These are phyloP conservation scores for Diachrysia chrysitis DNA, from an alignment of 2,888 invertebrate genomes.

Conservation along the genomic window DNA sequence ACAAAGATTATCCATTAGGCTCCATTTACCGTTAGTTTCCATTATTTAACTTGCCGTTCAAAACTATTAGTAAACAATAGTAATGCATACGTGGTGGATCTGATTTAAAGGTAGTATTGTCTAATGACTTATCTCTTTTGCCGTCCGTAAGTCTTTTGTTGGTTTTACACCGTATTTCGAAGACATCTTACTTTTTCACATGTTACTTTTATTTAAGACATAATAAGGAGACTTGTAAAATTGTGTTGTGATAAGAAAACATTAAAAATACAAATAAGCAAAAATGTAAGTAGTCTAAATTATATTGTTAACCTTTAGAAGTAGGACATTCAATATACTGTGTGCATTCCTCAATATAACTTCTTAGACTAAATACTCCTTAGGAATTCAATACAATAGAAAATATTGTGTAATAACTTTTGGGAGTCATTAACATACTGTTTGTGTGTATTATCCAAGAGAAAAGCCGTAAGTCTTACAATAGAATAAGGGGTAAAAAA, in stretches of 20 bases:
- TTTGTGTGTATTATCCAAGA: too few relatives aligned
- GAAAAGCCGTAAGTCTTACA: too few relatives aligned
- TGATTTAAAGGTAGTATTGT: too few relatives aligned
- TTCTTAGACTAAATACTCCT: neutral
- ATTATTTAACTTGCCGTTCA: neutral
- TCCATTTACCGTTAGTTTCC: neutral
- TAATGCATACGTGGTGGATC: too few relatives aligned
- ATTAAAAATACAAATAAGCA: conserved; percentile 28
- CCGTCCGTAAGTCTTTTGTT: neutral
- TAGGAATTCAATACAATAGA: too few relatives aligned
- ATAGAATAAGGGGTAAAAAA: too few relatives aligned
- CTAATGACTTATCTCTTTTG: neutral
- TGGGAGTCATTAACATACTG: too few relatives aligned
- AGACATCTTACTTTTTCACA: conserved; percentile 14
- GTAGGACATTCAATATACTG: neutral
- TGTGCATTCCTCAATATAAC: conserved; percentile 5
- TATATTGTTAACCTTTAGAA: conserved; percentile 21
- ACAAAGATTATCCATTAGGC: neutral
- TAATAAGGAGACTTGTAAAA: conserved; percentile 10
- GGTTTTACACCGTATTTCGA: conserved; percentile 11
- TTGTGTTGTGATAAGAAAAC: conserved; percentile 30
- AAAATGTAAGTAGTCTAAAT: conserved; percentile 23
- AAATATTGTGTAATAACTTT: too few relatives aligned
- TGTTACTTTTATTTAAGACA: conserved; percentile 9
- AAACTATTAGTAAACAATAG: too few relatives aligned